phyloP scores from a whole-genome alignment of 2,113 vertebrate genomes.

The Ammodytes marinus region DNA sequence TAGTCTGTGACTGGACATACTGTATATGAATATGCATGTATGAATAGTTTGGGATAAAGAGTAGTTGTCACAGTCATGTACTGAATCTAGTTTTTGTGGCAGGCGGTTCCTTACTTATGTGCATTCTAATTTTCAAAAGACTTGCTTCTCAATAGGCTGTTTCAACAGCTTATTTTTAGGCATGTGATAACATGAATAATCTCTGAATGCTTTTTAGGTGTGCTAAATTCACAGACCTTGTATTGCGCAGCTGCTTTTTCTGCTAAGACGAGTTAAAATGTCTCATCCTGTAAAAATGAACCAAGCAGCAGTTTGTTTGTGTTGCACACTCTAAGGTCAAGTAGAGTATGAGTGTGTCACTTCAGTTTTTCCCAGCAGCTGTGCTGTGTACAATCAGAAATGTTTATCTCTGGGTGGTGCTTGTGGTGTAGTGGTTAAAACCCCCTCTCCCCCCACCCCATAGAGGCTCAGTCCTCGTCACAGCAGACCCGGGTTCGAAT shows the following conservation, averaged over 20 bases:
- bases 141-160: neutral
- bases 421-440: no score
- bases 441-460: no score
- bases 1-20: neutral
- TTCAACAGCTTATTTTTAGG: neutral
- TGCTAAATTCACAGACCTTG: no score
- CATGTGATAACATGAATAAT: neutral
- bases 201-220: neutral
- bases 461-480: no score
- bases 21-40: no score
- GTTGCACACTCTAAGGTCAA: no score
- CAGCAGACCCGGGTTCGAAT: no score
- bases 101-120: no score
- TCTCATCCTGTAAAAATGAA: neutral
- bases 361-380: neutral
- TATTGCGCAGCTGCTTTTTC: neutral
- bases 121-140: no score
- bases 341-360: neutral
- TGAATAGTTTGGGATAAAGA: no score
- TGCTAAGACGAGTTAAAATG: neutral
- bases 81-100: no score
- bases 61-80: no score
- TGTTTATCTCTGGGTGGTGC: neutral
- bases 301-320: neutral
- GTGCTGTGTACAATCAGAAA: neutral